These are phyloP conservation scores for Saimiri boliviensis DNA, from an alignment of 2,113 vertebrate species.

Conservation along the genomic window DNA sequence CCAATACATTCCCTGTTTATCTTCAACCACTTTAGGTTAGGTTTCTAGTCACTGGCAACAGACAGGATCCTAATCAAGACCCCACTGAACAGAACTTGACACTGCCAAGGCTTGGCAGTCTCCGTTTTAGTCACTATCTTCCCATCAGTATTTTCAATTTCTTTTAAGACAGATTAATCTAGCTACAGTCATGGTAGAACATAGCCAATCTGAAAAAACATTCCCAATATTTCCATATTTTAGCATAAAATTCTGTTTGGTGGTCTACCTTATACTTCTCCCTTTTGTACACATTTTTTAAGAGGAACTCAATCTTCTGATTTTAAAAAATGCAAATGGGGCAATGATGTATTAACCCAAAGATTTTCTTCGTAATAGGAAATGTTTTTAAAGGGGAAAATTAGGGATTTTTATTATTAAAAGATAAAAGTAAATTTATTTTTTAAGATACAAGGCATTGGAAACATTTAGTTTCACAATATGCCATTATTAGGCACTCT, in stretches of 20 bases:
- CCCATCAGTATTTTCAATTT: neutral
- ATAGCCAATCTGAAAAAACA: neutral
- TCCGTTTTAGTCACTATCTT: neutral
- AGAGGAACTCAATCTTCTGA: conserved; percentile 33
- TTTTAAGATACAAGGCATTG: conserved; percentile 64
- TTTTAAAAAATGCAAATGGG: conserved; percentile 48
- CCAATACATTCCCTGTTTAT: neutral
- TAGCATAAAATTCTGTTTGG: neutral
- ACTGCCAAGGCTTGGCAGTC: neutral
- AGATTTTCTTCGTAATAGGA: conserved; percentile 44
- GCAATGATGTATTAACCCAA: conserved; percentile 3
- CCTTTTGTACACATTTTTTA: conserved; percentile 17
- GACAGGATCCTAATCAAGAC: neutral
- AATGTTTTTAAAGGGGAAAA: conserved; percentile 39
- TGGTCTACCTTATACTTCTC: neutral
- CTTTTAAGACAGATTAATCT: neutral
- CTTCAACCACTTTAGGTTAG: neutral
- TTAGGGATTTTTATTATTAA: conserved; percentile 50
- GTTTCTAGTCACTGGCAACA: neutral
- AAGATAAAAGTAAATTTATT: conserved; percentile 56
- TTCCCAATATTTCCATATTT: neutral
- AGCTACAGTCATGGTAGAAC: neutral
- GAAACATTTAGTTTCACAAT: conserved; percentile 73
- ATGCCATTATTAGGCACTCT: conserved; percentile 11
- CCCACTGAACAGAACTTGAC: neutral